Base-by-base conservation (phyloP, 1,140 invertebrate species). In the Ceratosolen solmsi region DNA sequence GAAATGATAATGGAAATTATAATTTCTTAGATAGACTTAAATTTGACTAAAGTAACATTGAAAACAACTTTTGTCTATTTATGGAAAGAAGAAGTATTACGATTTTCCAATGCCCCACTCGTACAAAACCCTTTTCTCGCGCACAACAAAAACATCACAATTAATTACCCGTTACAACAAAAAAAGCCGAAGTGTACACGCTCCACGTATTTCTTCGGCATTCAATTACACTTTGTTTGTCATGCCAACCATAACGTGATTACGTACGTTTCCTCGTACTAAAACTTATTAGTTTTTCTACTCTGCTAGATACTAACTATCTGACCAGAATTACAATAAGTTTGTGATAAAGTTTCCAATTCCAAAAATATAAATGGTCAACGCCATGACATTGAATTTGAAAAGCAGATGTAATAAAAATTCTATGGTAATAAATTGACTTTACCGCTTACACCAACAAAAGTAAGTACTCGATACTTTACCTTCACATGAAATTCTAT, bases 151-250 rank as follows among this genome's bases (percentile, higher is more conserved):
- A 76, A 76, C 63, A 41, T 76, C n/a, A n/a, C 36, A 38, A 76
- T 76, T 76, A 49, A 76, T 76, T 76, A 38, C 22, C 58, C 15
- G 54, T 65, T 63, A 65, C 25, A 30, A 63, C 8, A 15, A 63
- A 65, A 72, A 77, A 77, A 49, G 58, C 4, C n/a, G 38, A n/a
- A 27, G 13, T 33, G 2, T 41, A 46, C 11, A 46, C n/a, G 36
- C 56, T 60, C 17, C n/a, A 46, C 58, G 60, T 77, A 63, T 38
- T 27, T n/a, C 58, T 33, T 78, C 63, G 63, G 63, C 13, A 77
- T 49, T 77, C 56, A 49, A 77, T 77, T 49, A 49, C 74, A 65
- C 74, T 58, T 77, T 77, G 30, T 77, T 77, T 77, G 41, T 77
- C 74, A 77, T 65, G 63, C 46, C 30, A 7, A 65, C 38, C 74